Evolutionary conservation across 2,113 vertebrate genomes (phyloP).

Genomic region (Xiphophorus couchianus): DNA sequence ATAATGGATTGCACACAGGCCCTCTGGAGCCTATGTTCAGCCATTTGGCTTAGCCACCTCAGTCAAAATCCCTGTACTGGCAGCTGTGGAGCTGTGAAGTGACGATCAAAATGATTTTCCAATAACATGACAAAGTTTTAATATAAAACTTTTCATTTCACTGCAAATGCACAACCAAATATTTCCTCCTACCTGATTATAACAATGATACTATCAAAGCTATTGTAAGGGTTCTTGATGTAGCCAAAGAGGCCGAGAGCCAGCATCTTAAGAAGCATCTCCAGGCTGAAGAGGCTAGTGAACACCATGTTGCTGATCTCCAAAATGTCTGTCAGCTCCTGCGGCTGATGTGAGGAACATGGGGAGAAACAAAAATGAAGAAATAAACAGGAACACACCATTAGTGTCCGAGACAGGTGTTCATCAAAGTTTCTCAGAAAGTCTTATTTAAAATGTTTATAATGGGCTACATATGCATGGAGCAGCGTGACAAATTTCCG

Average conservation of each 20-base stretch:
- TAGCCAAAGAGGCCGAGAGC: conserved; percentile 92
- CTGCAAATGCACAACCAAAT: conserved; percentile 22
- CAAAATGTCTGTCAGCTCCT: conserved; percentile 92
- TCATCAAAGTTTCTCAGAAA: conserved; percentile 2
- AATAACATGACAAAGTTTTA: not conserved
- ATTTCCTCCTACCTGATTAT: conserved; percentile 89
- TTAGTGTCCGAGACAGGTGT: conserved; percentile 7
- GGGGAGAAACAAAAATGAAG: conserved; percentile 35
- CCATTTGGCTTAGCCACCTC: conserved; percentile 33
- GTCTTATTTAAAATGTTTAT: too few relatives aligned
- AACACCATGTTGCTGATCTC: conserved; percentile 99
- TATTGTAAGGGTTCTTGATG: conserved; percentile 96
- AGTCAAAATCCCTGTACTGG: conserved; percentile 22
- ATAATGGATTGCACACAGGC: conserved; percentile 56
- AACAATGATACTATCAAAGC: conserved; percentile 95
- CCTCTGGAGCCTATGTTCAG: conserved; percentile 24
- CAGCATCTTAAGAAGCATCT: conserved; percentile 95
- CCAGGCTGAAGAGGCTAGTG: conserved; percentile 95
- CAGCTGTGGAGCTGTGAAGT: conserved; percentile 15
- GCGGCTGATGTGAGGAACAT: conserved; percentile 80
- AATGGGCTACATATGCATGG: too few relatives aligned
- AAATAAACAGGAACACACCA: conserved; percentile 47
- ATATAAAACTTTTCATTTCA: conserved; percentile 2
- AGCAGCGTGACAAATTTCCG: too few relatives aligned
- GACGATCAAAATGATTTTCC: conserved; percentile 7